These are phyloP conservation scores for Epizoanthus fatuus DNA, from an alignment of 92 coral and sea anemone species.

Conservation along the genomic window DNA sequence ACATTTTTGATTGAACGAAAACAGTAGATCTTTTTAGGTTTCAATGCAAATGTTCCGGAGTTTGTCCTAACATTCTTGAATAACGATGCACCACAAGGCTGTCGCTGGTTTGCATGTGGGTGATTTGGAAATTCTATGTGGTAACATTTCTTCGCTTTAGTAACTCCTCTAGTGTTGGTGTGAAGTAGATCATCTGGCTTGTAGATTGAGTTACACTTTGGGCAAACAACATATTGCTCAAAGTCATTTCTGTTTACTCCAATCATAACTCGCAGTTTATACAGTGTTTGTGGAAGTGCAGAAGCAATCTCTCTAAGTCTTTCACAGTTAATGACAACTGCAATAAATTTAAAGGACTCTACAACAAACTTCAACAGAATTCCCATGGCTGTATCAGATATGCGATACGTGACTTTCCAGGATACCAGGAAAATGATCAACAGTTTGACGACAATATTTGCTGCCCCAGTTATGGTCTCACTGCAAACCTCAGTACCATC, in stretches of 20 bases:
- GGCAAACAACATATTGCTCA: constrained; percentile 28
- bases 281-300: constrained; percentile 32
- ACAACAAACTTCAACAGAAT: constrained; percentile 42
- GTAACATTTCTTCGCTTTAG: constrained; percentile 42
- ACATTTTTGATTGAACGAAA: constrained; percentile 36
- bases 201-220: constrained; percentile 39
- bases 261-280: constrained; percentile 18
- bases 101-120: constrained; percentile 43
- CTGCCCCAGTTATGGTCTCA: constrained; percentile 11
- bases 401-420: constrained; percentile 36
- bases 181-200: constrained; percentile 42
- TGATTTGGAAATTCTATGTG: constrained; percentile 42
- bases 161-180: constrained; percentile 42
- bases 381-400: constrained; percentile 43
- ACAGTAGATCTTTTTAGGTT: constrained; percentile 57
- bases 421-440: constrained; percentile 21
- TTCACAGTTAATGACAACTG: constrained; percentile 29
- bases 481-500: not conserved
- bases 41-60: constrained; percentile 9
- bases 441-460: constrained; percentile 1
- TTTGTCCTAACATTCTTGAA: constrained; percentile 10
- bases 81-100: constrained; percentile 48
- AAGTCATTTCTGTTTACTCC: constrained; percentile 32
- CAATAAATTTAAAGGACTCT: constrained; percentile 35
- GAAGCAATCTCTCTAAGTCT: constrained; percentile 20